These are phyloP conservation scores for Puntigrus tetrazona DNA, from an alignment of 2,113 vertebrate genomes.

Conservation along the genomic window DNA sequence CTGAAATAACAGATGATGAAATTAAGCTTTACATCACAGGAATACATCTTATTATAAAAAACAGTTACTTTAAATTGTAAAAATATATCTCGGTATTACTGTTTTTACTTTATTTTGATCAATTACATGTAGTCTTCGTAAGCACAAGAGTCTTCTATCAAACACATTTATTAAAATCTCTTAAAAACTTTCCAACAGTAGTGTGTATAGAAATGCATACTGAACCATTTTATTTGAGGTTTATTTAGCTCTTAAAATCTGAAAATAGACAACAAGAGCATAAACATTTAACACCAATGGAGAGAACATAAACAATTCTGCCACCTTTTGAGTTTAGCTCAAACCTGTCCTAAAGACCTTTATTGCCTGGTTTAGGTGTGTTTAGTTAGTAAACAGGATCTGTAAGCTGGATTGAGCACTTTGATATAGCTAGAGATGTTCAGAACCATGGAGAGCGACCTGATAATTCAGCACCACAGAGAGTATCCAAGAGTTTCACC, in stretches of 20 bases:
- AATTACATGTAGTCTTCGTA: background rate
- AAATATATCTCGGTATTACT: background rate
- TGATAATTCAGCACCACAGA: background rate
- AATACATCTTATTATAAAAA: background rate
- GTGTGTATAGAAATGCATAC: background rate
- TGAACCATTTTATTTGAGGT: background rate
- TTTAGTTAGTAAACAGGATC: background rate
- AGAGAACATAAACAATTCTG: background rate
- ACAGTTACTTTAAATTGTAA: background rate
- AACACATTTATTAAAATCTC: background rate
- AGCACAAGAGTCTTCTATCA: background rate
- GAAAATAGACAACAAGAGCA: background rate
- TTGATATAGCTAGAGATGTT: background rate
- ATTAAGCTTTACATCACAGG: background rate
- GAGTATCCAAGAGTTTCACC: background rate
- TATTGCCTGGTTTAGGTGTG: background rate
- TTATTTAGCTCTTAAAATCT: background rate
- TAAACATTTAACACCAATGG: no score
- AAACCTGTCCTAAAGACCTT: background rate
- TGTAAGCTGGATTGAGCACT: background rate
- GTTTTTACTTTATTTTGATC: background rate
- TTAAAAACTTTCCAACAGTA: background rate
- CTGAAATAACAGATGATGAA: background rate
- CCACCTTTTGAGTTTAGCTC: background rate
- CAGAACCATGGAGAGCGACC: slow-evolving; percentile 15